A percentile compares a stretch with the other conserved stretches of the same genome.
phyloP scores from a whole-genome alignment of 2,888 invertebrate genomes.

The Chrysomela aeneicollis region DNA sequence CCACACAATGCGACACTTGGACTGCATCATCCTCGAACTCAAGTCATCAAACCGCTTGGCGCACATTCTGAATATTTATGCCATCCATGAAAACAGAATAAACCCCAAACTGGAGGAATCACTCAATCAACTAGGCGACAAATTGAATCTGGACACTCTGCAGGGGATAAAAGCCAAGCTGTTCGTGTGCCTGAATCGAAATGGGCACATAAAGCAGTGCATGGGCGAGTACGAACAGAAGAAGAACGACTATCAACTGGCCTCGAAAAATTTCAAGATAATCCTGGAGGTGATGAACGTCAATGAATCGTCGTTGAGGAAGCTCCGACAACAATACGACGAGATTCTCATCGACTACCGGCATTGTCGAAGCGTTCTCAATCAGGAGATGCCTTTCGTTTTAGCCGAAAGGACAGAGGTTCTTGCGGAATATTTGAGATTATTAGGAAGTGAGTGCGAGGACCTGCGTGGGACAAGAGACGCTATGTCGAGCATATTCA shows the following conservation, averaged over 20 bases:
- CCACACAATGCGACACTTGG: conserved; percentile 47
- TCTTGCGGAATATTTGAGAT: conserved; percentile 42
- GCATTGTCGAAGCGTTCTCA: conserved; percentile 51
- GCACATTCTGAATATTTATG: conserved; percentile 39
- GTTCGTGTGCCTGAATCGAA: conserved; percentile 38
- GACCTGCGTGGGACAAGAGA: conserved; percentile 26
- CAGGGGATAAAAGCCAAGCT: conserved; percentile 44
- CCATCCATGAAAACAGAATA: conserved; percentile 39
- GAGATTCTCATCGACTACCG: conserved; percentile 53
- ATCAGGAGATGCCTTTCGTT: conserved; percentile 49
- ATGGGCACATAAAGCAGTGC: conserved; percentile 38
- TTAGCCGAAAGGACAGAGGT: conserved; percentile 45
- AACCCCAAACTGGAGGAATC: conserved; percentile 35
- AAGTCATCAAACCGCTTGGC: conserved; percentile 45
- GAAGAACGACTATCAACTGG: conserved; percentile 52
- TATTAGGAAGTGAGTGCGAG: conserved; percentile 39
- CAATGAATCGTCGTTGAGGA: conserved; percentile 49
- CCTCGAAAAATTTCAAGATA: conserved; percentile 55
- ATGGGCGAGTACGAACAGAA: conserved; percentile 43
- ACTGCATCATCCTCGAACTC: conserved; percentile 46
- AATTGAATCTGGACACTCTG: conserved; percentile 35
- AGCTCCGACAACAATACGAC: conserved; percentile 55
- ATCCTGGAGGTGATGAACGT: conserved; percentile 55
- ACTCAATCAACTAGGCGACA: conserved; percentile 37
- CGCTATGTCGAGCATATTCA: conserved; percentile 26